Percentiles rank a stretch among this genome's conserved stretches.
These are phyloP conservation scores for Drosophila dives DNA, from an alignment of 2,888 invertebrate species.

Conservation along the genomic window DNA sequence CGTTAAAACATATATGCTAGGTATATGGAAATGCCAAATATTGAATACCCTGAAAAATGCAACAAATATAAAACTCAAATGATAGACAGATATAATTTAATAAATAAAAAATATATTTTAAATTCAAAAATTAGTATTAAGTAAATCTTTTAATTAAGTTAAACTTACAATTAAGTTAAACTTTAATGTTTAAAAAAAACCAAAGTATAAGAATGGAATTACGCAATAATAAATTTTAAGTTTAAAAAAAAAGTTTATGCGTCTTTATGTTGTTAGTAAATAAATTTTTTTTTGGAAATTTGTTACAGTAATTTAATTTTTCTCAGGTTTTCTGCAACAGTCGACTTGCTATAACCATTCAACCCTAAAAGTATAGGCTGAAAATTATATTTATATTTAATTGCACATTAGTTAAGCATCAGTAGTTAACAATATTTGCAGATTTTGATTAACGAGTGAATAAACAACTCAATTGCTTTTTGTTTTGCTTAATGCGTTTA, in stretches of 20 bases:
- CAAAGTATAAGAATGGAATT: neutral
- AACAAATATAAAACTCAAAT: neutral
- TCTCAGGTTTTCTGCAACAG: neutral
- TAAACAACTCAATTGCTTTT: slow-evolving; percentile 20
- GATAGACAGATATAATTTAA: neutral
- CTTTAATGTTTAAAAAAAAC: too few relatives aligned
- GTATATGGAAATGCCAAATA: neutral
- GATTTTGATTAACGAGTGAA: slow-evolving; percentile 9
- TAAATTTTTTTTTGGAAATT: neutral
- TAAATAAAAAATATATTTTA: neutral
- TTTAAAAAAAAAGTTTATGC: too few relatives aligned
- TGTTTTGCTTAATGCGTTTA: slow-evolving; percentile 4
- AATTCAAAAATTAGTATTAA: neutral
- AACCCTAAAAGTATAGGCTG: neutral
- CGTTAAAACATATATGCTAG: neutral
- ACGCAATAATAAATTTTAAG: neutral
- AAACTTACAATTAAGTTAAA: neutral
- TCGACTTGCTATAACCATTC: neutral
- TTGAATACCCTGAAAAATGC: neutral
- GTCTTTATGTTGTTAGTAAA: neutral
- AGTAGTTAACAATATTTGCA: slow-evolving; percentile 4
- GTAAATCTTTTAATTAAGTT: neutral
- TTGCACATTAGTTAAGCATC: slow-evolving; percentile 58
- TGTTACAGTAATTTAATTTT: neutral
- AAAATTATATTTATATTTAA: slow-evolving; percentile 16